Percentiles rank a stretch among this genome's conserved stretches.
Conservation (phyloP, 2,113 vertebrate species). For the Centropus bengalensis region DNA sequence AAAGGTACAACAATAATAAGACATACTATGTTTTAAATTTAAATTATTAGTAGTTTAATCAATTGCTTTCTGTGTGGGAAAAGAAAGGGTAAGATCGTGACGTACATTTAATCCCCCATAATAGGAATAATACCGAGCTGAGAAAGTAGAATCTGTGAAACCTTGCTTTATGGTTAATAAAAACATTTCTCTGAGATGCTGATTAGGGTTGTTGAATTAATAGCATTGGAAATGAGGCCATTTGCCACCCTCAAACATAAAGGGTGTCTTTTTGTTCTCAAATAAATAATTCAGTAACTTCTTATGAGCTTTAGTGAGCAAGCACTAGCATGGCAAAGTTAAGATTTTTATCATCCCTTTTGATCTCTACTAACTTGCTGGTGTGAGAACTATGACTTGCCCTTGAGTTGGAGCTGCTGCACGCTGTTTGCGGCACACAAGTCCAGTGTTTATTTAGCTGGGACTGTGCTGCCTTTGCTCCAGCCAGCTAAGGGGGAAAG, state of each 20-base stretch:
- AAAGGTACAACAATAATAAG: not conserved
- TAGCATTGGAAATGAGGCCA: constrained; percentile 3
- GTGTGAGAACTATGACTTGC: not conserved
- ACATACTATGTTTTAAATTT: not conserved
- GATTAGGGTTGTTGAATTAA: not conserved
- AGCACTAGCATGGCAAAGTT: not conserved
- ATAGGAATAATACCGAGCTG: not conserved
- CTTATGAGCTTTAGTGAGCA: not conserved
- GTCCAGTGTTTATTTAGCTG: not conserved
- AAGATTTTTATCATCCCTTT: constrained; percentile 36
- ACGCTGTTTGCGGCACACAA: accelerated
- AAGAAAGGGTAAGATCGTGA: not conserved
- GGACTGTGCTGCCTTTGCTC: not conserved
- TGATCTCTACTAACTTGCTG: not conserved
- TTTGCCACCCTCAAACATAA: not conserved
- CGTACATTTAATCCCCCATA: not conserved
- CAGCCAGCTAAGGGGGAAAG: not conserved
- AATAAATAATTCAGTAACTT: constrained; percentile 48
- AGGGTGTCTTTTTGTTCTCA: not conserved
- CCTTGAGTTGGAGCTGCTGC: not conserved
- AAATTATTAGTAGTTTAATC: not conserved
- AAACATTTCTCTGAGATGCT: constrained; percentile 8
- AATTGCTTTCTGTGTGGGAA: not conserved
- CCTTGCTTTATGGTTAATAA: not conserved
- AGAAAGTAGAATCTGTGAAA: not conserved